A percentile compares a stretch with the other conserved stretches of the same genome.
Conservation (phyloP, 2,888 invertebrate species). For the Smittia sp. region DNA sequence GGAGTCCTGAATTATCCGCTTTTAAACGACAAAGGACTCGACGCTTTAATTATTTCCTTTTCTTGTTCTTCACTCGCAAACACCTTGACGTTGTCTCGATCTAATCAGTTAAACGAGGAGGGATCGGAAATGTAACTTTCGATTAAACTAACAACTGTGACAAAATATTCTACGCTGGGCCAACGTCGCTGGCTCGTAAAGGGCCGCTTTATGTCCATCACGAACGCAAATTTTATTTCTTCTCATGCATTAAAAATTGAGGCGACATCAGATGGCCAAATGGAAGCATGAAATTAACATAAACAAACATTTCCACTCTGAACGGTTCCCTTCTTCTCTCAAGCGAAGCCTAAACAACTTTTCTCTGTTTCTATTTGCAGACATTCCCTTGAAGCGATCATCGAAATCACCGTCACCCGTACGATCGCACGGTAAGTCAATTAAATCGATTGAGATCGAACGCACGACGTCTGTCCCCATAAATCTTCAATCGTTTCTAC, state of each 20-base stretch:
- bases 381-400: constrained; percentile 35
- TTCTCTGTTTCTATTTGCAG: constrained; percentile 12
- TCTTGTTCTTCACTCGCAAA: constrained; percentile 4
- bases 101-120: constrained; percentile 22
- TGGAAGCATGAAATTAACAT: constrained; percentile 32
- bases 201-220: not conserved
- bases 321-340: no score
- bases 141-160: constrained; percentile 1
- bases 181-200: not conserved
- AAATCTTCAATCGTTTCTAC: constrained; percentile 28
- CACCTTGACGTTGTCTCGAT: constrained; percentile 31
- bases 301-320: constrained; percentile 35
- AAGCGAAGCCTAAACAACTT: not conserved
- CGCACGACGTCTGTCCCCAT: constrained; percentile 24
- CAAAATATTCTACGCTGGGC: no score
- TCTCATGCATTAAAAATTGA: constrained; percentile 36
- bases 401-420: constrained; percentile 40
- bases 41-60: constrained; percentile 36
- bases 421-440: constrained; percentile 38
- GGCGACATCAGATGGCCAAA: constrained; percentile 40
- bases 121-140: not conserved
- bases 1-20: constrained; percentile 31
- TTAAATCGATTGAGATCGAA: not conserved
- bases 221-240: not conserved
- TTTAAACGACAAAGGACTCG: constrained; percentile 31